phyloP scores from a whole-genome alignment of 92 coral and sea anemone genomes.

The Siderastrea radians region DNA sequence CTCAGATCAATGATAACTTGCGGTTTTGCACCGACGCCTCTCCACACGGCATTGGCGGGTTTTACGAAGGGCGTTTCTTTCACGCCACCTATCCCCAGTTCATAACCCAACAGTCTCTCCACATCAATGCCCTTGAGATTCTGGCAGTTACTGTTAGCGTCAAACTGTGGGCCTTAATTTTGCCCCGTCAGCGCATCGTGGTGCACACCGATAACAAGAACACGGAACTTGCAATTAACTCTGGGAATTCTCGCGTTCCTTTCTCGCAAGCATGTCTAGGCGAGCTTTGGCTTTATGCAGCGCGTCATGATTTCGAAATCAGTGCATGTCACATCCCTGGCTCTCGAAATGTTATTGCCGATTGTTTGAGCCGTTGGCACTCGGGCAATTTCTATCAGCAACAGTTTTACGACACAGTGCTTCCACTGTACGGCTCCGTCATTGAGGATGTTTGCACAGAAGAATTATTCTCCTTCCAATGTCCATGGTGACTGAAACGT shows the following conservation, averaged over 20 bases:
- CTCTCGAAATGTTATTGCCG: conserved; percentile 14
- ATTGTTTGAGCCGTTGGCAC: conserved; percentile 24
- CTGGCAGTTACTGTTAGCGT: conserved; percentile 9
- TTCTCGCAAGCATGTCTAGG: conserved; percentile 24
- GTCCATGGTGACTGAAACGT: no score
- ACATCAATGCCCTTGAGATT: conserved; percentile 16
- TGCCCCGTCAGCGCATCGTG: conserved; percentile 19
- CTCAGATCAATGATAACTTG: not conserved
- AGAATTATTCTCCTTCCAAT: no score
- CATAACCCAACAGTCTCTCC: conserved; percentile 5
- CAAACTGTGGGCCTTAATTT: conserved; percentile 8
- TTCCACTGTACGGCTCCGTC: conserved; percentile 18
- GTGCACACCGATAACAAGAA: conserved; percentile 20
- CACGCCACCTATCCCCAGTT: conserved; percentile 20
- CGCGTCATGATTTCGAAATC: conserved; percentile 8
- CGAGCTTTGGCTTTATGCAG: conserved; percentile 29
- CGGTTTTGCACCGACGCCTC: conserved; percentile 33
- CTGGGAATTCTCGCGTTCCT: conserved; percentile 5
- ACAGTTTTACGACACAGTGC: conserved; percentile 15
- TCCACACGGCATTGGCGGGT: conserved; percentile 21
- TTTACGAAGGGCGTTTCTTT: conserved; percentile 19
- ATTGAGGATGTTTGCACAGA: conserved; percentile 15
- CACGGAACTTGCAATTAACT: conserved; percentile 21
- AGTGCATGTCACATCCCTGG: conserved; percentile 26
- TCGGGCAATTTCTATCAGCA: not conserved